Evolutionary conservation across 2,113 vertebrate species (phyloP).

Genomic region (Puffinus mauretanicus): DNA sequence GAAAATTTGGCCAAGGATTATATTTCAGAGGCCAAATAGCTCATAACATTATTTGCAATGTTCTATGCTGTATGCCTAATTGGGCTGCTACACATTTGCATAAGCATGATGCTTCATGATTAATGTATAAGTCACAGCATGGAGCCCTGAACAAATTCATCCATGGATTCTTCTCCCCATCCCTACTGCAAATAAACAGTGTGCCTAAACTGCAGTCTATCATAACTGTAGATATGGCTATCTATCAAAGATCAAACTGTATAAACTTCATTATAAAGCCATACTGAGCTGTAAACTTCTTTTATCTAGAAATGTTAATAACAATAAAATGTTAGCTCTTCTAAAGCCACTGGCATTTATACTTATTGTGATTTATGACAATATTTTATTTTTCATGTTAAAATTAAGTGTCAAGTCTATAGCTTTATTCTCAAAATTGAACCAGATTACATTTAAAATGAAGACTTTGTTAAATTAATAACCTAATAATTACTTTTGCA

Average conservation of each 20-base stretch:
- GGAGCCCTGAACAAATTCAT: constrained; percentile 57
- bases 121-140: constrained; percentile 73
- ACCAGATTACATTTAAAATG: neutral
- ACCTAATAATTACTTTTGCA: constrained; percentile 20
- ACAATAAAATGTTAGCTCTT: neutral
- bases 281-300: neutral
- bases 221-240: constrained; percentile 5
- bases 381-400: neutral
- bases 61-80: constrained; percentile 70
- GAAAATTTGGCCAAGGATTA: constrained; percentile 69
- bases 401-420: neutral
- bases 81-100: constrained; percentile 69
- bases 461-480: constrained; percentile 31
- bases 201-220: neutral
- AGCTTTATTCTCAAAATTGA: neutral
- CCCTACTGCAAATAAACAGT: constrained; percentile 42
- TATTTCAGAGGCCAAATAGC: constrained; percentile 71
- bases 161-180: neutral
- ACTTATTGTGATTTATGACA: neutral
- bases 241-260: neutral
- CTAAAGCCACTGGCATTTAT: neutral
- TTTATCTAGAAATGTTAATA: neutral
- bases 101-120: constrained; percentile 73
- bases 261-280: neutral
- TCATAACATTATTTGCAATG: constrained; percentile 69